Conservation (phyloP, 2,888 invertebrate genomes). For the Molorchus minor region DNA sequence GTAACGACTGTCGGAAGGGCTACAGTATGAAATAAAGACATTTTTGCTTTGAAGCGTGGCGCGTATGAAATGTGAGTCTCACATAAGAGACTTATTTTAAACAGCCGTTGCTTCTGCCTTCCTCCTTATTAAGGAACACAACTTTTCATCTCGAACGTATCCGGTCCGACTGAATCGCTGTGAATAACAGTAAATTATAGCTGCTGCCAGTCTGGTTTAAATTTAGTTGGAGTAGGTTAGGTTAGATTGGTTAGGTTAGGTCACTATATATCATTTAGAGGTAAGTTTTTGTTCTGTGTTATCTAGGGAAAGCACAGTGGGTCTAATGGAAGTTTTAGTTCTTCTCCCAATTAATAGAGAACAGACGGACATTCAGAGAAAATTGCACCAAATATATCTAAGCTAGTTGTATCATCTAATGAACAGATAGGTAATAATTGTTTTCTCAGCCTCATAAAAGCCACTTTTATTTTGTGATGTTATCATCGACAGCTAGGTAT, state of each 20-base stretch:
- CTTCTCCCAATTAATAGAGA: background rate
- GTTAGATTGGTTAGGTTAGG: too few species aligned
- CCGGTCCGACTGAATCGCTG: slow-evolving; percentile 37
- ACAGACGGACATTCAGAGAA: background rate
- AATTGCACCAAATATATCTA: background rate
- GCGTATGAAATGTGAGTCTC: slow-evolving; percentile 39
- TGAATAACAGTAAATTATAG: background rate
- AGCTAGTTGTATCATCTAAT: too few species aligned
- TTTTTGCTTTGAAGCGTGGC: slow-evolving; percentile 44
- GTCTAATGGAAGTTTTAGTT: background rate
- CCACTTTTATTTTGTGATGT: too few species aligned
- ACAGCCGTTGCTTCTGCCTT: slow-evolving; percentile 45
- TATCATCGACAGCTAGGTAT: background rate
- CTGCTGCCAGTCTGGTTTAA: background rate
- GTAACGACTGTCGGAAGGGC: slow-evolving; percentile 36
- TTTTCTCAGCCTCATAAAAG: too few species aligned
- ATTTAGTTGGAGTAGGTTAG: background rate
- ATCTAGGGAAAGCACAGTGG: background rate
- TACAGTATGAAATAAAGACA: slow-evolving; percentile 35
- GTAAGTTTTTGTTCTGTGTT: too few species aligned
- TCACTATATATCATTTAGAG: too few species aligned
- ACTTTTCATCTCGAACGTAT: slow-evolving; percentile 43
- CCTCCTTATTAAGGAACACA: slow-evolving; percentile 47
- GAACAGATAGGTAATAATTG: too few species aligned
- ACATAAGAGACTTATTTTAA: slow-evolving; percentile 45